Evolutionary conservation across 1,140 invertebrate genomes (phyloP), one percentile per base, ranked within the genome.

Genomic region (Akabosia matsudoensis): DNA sequence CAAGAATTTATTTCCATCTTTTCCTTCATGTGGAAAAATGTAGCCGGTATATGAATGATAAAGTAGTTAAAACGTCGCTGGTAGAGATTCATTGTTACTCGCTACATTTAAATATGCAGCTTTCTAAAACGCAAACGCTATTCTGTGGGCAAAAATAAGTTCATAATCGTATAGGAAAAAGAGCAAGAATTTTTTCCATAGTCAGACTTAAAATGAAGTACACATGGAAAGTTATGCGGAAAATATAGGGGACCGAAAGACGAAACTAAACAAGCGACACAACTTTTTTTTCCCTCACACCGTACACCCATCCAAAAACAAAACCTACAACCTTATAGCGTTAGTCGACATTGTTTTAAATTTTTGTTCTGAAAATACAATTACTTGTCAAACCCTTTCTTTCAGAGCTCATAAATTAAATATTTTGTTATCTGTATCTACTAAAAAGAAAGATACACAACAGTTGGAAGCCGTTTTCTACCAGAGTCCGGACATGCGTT

Each of bases 381-480:
- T 67, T 67, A 67, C 61, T 7, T 67, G 61, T 67, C 61, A 67
- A 67, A 67, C 61, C n/a, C 28, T 67, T 67, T 31, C 30, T 67
- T 67, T 67, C 61, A 31, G n/a, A 67, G 13, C 61, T 67, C 61
- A 67, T 67, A 67, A 67, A 67, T 67, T 67, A 67, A 67, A 67
- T 67, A 31, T 67, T 67, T 28, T 67, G 37, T 45, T 45, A 45
- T 18, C 7, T 45, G n/a, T 45, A 45, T 45, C 37, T 45, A 45
- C 18, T 10, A 45, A 7, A 45, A 45, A 45, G 7, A 18, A 45
- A n/a, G n/a, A n/a, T n/a, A n/a, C n/a, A n/a, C n/a, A n/a, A n/a
- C n/a, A n/a, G n/a, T n/a, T n/a, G n/a, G n/a, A n/a, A n/a, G n/a
- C n/a, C n/a, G n/a, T n/a, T n/a, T n/a, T n/a, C n/a, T n/a, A n/a